phyloP scores from a whole-genome alignment of 2,888 invertebrate genomes.

The Eretmocerus hayati region DNA sequence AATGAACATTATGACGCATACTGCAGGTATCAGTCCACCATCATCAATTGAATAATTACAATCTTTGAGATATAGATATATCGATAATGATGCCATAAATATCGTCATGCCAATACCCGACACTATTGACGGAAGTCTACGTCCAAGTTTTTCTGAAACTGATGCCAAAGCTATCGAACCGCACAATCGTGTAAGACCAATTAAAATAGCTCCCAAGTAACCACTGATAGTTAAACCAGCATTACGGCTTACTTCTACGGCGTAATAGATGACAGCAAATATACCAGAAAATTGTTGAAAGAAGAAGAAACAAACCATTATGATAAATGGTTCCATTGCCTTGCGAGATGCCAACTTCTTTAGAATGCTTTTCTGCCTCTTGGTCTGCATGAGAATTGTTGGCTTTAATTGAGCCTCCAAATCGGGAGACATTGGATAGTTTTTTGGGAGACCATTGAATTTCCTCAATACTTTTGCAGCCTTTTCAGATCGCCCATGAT shows the following conservation, averaged over 20 bases:
- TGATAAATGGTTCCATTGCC: slow-evolving; percentile 48
- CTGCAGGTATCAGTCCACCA: slow-evolving; percentile 42
- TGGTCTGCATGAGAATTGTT: slow-evolving; percentile 12
- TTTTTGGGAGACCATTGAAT: slow-evolving; percentile 42
- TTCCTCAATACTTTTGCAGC: slow-evolving; percentile 45
- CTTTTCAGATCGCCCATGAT: slow-evolving; percentile 47
- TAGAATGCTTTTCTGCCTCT: slow-evolving; percentile 28
- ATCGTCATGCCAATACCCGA: slow-evolving; percentile 54
- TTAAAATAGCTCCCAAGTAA: slow-evolving; percentile 49
- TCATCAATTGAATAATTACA: slow-evolving; percentile 32
- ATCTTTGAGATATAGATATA: slow-evolving; percentile 42
- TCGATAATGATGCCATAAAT: slow-evolving; percentile 49
- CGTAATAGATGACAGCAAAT: slow-evolving; percentile 54
- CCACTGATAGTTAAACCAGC: slow-evolving; percentile 49
- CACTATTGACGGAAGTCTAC: slow-evolving; percentile 53
- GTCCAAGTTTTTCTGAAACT: slow-evolving; percentile 52
- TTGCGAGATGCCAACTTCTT: slow-evolving; percentile 41
- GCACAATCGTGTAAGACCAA: slow-evolving; percentile 48
- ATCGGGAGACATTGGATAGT: slow-evolving; percentile 24
- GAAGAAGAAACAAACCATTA: slow-evolving; percentile 50
- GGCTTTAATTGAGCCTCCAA: slow-evolving; percentile 30
- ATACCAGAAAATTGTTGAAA: slow-evolving; percentile 56
- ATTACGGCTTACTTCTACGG: slow-evolving; percentile 49
- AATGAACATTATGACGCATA: slow-evolving; percentile 48
- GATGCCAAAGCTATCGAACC: slow-evolving; percentile 47